Evolutionary conservation across 1,140 invertebrate genomes (phyloP).

Genomic region (Manduca sexta): DNA sequence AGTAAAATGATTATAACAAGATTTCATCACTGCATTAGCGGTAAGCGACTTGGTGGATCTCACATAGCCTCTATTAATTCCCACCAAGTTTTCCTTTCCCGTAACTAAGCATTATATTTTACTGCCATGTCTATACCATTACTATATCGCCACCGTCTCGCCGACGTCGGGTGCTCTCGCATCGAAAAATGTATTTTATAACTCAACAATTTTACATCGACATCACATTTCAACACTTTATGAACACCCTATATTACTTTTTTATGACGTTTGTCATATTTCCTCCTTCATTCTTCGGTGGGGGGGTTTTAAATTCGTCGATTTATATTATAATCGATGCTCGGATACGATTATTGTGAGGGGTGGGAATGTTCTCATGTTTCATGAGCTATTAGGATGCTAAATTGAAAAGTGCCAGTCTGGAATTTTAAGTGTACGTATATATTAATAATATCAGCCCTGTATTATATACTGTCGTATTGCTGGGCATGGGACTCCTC

Average conservation of each 20-base stretch:
- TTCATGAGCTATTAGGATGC: not conserved
- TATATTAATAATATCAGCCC: too few species aligned
- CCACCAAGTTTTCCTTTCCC: too few species aligned
- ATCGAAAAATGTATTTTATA: conserved; percentile 48
- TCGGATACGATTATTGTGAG: conserved; percentile 31
- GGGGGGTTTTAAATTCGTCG: conserved; percentile 52
- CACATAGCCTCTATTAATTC: too few species aligned
- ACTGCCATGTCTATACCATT: not conserved
- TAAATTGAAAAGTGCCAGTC: not conserved
- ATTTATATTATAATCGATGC: conserved; percentile 63
- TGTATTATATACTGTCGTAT: too few species aligned
- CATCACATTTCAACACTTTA: conserved; percentile 50
- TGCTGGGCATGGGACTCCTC: too few species aligned
- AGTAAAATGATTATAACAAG: too few species aligned
- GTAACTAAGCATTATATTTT: not conserved
- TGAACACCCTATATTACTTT: conserved; percentile 57
- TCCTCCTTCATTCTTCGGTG: conserved; percentile 26
- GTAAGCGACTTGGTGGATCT: too few species aligned
- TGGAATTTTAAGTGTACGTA: too few species aligned
- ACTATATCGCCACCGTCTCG: conserved; percentile 26
- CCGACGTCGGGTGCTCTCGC: conserved; percentile 38
- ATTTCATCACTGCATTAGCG: too few species aligned
- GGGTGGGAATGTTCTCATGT: not conserved
- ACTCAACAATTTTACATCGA: conserved; percentile 56
- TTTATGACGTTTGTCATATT: conserved; percentile 60